Evolutionary conservation across 2,113 vertebrate species (phyloP), one percentile per base, ranked within the genome.

Genomic region (Fulmarus glacialis): DNA sequence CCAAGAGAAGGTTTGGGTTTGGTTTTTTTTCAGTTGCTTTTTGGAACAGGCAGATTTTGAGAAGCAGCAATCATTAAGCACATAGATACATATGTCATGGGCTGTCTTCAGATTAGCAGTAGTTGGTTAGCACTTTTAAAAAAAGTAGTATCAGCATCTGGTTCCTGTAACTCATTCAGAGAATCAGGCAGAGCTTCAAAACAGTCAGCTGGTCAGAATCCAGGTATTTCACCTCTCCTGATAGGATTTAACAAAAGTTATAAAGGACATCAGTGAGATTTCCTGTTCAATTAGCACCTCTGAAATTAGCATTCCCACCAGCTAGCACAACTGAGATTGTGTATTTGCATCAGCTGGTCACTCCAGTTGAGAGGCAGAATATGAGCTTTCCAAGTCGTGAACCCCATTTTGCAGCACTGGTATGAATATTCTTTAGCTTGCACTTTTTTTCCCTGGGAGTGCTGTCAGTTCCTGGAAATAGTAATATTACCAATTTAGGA

Each of bases 281-380:
- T 83, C 36, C 38, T 59, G 12, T 82, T 82, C 53, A 77, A 1
- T 72, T 92, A 72, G 4, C 40, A 67, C 40, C 12, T 78, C 12
- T 67, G 40, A 82, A 89, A 78, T 55, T 50, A 60, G 3, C 30
- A 20, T 50, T 56, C 6, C 52, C 59, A 67, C 40, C n/a, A 67
- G 47, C 12, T 79, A 67, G 20, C 16, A n/a, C 0, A 5, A 20
- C 52, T 43, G 26, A 26, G 30, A 63, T 12, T 36, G 15, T 55
- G 23, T 1, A 0, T 50, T 13, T 92, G 16, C 21, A 2, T 77
- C 56, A 79, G n/a, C 10, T 3, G 8, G 34, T 60, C 42, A 18
- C 17, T 77, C 11, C 23, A 38, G 9, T n/a, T 53, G n/a, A 64
- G 63, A 66, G 32, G 40, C 23, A 59, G 30, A 64, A 26, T 22